Percentiles rank a stretch among this genome's conserved stretches.
phyloP scores from a whole-genome alignment of 35 echinoderm and acorn worm species.

The Apostichopus japonicus region DNA sequence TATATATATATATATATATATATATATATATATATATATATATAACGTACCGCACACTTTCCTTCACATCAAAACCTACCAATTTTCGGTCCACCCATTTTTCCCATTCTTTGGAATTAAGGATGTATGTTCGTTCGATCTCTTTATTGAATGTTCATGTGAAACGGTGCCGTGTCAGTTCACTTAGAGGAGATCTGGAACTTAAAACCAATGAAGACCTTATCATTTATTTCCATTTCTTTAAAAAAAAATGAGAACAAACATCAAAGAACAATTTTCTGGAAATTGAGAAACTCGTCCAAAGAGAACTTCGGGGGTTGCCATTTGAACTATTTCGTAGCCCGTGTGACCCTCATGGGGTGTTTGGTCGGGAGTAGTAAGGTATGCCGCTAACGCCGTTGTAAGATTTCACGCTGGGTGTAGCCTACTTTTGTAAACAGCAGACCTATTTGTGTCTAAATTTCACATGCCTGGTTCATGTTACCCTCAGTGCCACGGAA shows the following conservation, averaged over 20 bases:
- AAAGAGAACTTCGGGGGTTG: neutral
- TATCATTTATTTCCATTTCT: neutral
- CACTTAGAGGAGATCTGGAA: neutral
- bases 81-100: too few relatives aligned
- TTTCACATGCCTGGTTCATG: conserved; percentile 41
- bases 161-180: neutral
- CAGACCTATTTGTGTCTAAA: conserved; percentile 48
- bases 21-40: too few relatives aligned
- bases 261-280: conserved; percentile 15
- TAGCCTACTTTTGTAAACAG: conserved; percentile 52
- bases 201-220: neutral
- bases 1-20: too few relatives aligned
- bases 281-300: neutral
- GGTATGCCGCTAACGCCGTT: neutral
- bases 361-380: neutral
- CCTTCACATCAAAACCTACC: too few relatives aligned
- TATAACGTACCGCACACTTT: too few relatives aligned
- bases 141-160: neutral
- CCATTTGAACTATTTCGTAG: neutral
- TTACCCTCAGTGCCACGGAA: neutral
- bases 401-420: conserved; percentile 4
- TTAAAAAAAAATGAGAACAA: neutral
- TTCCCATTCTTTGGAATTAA: too few relatives aligned
- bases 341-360: conserved; percentile 37
- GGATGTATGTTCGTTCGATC: too few relatives aligned